These are phyloP conservation scores for Odontophorus gujanensis DNA, from an alignment of 2,113 vertebrate genomes.

Conservation along the genomic window DNA sequence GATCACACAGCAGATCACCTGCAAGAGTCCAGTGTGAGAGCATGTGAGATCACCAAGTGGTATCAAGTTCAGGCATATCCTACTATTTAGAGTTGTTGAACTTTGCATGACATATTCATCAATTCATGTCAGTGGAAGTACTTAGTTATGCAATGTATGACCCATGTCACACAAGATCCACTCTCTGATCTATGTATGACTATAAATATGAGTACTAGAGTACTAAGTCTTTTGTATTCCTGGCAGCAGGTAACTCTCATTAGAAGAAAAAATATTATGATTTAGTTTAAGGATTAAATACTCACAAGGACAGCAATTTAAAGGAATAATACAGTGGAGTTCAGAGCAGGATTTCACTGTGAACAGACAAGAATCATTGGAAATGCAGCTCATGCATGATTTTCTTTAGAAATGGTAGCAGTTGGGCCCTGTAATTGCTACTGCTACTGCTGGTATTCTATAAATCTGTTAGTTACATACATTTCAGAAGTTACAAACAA, in stretches of 20 bases:
- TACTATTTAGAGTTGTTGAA: neutral
- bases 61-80: neutral
- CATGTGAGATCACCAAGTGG: neutral
- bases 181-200: neutral
- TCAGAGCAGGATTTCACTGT: neutral
- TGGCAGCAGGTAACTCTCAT: neutral
- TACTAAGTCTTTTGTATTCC: neutral
- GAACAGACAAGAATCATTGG: neutral
- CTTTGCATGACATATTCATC: neutral
- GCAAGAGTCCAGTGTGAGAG: neutral
- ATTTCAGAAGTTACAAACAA: neutral
- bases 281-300: neutral
- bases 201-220: neutral
- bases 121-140: neutral
- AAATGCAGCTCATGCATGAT: neutral
- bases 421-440: neutral
- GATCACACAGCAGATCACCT: rapidly evolving
- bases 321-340: neutral
- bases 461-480: neutral
- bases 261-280: neutral
- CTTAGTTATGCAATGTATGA: neutral
- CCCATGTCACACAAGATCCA: rapidly evolving
- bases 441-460: neutral
- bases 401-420: neutral
- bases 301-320: neutral